Evolutionary conservation across 2,888 invertebrate genomes (phyloP).

Genomic region (Scaptomyza reducta): DNA sequence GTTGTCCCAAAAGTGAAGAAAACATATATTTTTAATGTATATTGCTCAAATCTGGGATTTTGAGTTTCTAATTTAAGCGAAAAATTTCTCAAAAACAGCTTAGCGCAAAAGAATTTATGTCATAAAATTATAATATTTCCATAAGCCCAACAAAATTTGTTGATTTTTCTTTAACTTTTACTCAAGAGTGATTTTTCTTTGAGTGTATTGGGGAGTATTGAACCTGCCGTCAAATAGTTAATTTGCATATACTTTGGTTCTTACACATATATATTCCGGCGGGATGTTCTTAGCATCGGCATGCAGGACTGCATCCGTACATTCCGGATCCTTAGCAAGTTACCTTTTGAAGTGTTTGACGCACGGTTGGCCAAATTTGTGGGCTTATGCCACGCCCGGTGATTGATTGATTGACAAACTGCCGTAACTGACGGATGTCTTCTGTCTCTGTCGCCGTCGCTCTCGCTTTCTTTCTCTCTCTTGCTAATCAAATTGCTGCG

Average conservation of each 20-base stretch:
- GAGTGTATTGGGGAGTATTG: constrained; percentile 7
- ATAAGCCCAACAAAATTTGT: too few relatives aligned
- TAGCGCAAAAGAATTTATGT: too few relatives aligned
- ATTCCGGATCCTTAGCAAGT: background rate
- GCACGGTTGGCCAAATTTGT: constrained; percentile 9
- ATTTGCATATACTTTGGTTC: constrained; percentile 6
- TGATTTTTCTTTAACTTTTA: too few relatives aligned
- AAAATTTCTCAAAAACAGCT: too few relatives aligned
- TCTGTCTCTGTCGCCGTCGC: background rate
- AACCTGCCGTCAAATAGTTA: constrained; percentile 21
- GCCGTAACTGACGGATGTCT: constrained; percentile 15
- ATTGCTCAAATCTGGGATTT: too few relatives aligned
- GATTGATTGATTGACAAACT: constrained; percentile 49
- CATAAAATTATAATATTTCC: too few relatives aligned
- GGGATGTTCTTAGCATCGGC: constrained; percentile 10
- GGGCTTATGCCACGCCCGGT: constrained; percentile 30
- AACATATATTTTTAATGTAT: too few relatives aligned
- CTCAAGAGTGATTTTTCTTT: background rate
- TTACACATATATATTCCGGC: background rate
- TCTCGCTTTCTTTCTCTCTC: background rate
- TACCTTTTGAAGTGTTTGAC: constrained; percentile 22
- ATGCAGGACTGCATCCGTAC: background rate
- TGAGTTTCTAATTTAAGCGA: too few relatives aligned
- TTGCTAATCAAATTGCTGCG: constrained; percentile 56
- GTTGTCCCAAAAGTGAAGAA: too few relatives aligned